These are phyloP conservation scores for Callosobruchus maculatus DNA, from an alignment of 2,888 invertebrate genomes.

Conservation along the genomic window DNA sequence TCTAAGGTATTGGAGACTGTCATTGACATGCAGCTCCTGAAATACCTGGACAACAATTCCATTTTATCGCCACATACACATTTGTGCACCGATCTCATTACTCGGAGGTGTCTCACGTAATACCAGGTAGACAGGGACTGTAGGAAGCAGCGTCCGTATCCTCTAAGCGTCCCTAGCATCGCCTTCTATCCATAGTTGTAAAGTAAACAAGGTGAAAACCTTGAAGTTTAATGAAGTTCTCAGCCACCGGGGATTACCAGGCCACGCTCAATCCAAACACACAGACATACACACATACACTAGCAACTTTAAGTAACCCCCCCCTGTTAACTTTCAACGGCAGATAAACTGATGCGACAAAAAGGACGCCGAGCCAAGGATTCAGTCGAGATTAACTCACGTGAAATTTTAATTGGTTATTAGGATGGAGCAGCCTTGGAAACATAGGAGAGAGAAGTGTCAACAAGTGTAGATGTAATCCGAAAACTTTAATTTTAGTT, in stretches of 20 bases:
- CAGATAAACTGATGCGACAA: neutral
- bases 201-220: slow-evolving; percentile 4
- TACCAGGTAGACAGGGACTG: neutral
- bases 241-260: neutral
- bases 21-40: too few species aligned
- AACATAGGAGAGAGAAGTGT: neutral
- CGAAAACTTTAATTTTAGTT: neutral
- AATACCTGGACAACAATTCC: too few species aligned
- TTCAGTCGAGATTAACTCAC: neutral
- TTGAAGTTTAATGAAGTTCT: slow-evolving; percentile 3
- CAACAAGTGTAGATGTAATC: neutral
- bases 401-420: neutral
- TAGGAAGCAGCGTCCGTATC: neutral
- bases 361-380: neutral
- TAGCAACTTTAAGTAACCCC: neutral
- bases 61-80: neutral
- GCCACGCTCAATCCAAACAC: neutral
- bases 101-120: neutral
- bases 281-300: neutral
- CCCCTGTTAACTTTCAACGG: neutral
- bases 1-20: too few species aligned
- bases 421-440: neutral
- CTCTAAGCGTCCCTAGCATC: neutral
- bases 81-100: neutral
- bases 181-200: neutral